A percentile compares a stretch with the other conserved stretches of the same genome.
Conservation (phyloP, 2,113 vertebrate genomes). For the Tretioscincus oriximinensis region DNA sequence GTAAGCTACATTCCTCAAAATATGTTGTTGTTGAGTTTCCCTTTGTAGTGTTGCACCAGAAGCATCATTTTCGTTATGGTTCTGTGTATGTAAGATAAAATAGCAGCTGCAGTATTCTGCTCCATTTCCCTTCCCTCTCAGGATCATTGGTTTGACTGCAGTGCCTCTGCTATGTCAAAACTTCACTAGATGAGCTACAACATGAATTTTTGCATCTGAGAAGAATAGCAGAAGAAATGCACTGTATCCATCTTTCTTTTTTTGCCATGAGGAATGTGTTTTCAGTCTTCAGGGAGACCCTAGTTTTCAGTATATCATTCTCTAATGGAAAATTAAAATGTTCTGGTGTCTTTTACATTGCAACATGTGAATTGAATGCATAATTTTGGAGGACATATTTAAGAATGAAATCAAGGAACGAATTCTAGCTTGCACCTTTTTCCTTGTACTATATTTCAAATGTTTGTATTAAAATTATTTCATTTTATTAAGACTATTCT, state of each 20-base stretch:
- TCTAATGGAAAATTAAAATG: conserved; percentile 39
- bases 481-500: not conserved
- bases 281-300: not conserved
- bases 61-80: not conserved
- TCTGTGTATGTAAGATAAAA: conserved; percentile 20
- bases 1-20: conserved; percentile 63
- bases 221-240: conserved; percentile 41
- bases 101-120: conserved; percentile 36
- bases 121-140: conserved; percentile 34
- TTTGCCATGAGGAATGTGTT: conserved; percentile 40
- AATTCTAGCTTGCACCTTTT: conserved; percentile 39
- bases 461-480: conserved; percentile 24
- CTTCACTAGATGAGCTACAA: conserved; percentile 53
- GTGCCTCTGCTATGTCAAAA: conserved; percentile 59
- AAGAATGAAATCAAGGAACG: not conserved
- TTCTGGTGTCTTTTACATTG: conserved; percentile 29
- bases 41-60: not conserved
- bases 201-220: conserved; percentile 53
- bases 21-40: not conserved
- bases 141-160: conserved; percentile 45
- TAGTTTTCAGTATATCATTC: conserved; percentile 36
- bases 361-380: not conserved
- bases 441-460: conserved; percentile 18
- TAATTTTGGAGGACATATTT: conserved; percentile 26
- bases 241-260: not conserved